These are phyloP conservation scores for Phoenicopterus ruber DNA, from an alignment of 2,113 vertebrate genomes.

Conservation along the genomic window DNA sequence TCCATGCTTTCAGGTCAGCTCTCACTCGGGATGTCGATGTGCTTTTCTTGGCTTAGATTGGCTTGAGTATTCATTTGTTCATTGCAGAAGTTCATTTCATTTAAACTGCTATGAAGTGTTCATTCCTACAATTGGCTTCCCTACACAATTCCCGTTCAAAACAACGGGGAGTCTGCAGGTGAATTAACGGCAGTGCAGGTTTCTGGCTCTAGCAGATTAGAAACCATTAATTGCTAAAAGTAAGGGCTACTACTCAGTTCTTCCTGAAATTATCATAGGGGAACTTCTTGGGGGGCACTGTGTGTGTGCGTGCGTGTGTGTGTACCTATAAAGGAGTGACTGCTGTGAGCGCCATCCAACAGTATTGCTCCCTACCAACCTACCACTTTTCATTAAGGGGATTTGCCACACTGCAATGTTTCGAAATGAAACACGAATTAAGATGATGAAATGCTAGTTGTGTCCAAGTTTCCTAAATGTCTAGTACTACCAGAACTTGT, in stretches of 20 bases:
- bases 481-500: neutral
- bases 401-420: neutral
- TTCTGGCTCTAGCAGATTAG: neutral
- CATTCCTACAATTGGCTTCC: neutral
- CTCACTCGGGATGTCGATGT: neutral
- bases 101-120: conserved; percentile 21
- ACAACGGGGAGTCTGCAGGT: neutral
- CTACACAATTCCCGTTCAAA: neutral
- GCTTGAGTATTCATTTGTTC: neutral
- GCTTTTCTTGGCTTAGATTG: neutral
- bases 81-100: conserved; percentile 1
- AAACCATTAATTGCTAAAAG: neutral
- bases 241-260: neutral
- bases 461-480: neutral
- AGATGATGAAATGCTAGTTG: neutral
- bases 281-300: neutral
- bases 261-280: neutral
- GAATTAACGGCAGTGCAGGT: neutral
- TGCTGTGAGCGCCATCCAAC: neutral
- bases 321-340: neutral
- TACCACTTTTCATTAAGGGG: neutral
- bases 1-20: conserved; percentile 18
- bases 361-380: neutral
- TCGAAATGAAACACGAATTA: neutral
- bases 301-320: neutral